These are phyloP conservation scores for Arothron firmamentum DNA, from an alignment of 2,113 vertebrate species.

Conservation along the genomic window DNA sequence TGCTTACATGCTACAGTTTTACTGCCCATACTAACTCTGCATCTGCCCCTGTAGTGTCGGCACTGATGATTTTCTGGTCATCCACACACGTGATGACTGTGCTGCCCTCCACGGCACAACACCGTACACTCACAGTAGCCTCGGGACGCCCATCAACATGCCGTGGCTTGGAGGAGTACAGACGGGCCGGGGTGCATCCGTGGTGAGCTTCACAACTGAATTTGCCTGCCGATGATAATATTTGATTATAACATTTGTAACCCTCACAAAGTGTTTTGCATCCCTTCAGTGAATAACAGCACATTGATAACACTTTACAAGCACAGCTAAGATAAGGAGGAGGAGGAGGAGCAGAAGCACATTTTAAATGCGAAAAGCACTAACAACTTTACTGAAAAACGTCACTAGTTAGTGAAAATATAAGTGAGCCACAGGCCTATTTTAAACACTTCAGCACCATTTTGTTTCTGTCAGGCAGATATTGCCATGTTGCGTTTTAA, in stretches of 20 bases:
- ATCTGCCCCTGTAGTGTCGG: conserved; percentile 52
- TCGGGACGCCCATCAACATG: conserved; percentile 95
- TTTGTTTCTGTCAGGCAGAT: too few species aligned
- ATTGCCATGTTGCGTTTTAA: neutral
- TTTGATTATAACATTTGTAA: neutral
- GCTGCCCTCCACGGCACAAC: conserved; percentile 86
- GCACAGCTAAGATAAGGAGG: neutral
- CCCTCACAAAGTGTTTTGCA: neutral
- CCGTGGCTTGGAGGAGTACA: conserved; percentile 94
- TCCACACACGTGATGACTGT: conserved; percentile 88
- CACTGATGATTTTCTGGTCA: conserved; percentile 90
- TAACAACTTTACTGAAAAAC: too few species aligned
- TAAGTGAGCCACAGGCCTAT: too few species aligned
- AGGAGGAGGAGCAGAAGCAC: neutral
- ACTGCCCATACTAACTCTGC: neutral
- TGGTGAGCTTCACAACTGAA: conserved; percentile 77
- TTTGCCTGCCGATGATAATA: neutral
- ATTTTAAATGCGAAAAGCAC: too few species aligned
- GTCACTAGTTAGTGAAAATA: too few species aligned
- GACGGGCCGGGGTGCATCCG: conserved; percentile 91
- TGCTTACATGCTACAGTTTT: neutral
- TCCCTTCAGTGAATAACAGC: neutral
- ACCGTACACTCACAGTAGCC: conserved; percentile 92
- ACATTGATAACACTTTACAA: neutral
- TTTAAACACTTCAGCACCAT: too few species aligned